Conservation (phyloP, 2,888 invertebrate genomes). For the Smittia sp. region DNA sequence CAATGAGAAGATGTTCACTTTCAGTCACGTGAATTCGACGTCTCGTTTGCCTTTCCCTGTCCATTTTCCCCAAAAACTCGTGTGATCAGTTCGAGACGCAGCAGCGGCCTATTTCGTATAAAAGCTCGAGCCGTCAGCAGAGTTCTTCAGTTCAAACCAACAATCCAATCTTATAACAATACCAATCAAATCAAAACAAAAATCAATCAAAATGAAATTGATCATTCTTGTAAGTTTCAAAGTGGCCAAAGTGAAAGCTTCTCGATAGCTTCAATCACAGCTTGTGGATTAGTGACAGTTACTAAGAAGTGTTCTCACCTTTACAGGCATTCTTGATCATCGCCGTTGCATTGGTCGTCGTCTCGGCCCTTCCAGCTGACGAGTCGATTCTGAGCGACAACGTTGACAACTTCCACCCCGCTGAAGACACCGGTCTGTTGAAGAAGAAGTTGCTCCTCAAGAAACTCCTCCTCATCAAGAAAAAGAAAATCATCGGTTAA, state of each 20-base stretch:
- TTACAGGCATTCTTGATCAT: conserved; percentile 27
- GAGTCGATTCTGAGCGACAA: conserved; percentile 28
- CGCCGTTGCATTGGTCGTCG: not conserved
- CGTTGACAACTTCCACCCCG: conserved; percentile 31
- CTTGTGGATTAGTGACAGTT: not conserved
- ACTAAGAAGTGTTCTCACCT: not conserved
- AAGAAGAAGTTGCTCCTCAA: conserved; percentile 24
- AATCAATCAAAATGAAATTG: conserved; percentile 27
- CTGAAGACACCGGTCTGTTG: not conserved
- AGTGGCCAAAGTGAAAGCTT: not conserved
- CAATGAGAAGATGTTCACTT: not conserved
- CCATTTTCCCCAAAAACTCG: not conserved
- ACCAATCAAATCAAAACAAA: not conserved
- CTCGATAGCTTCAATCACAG: not conserved
- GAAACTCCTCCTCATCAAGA: conserved; percentile 18
- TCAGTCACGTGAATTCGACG: not conserved
- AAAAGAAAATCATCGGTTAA: conserved; percentile 32
- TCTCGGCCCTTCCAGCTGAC: conserved; percentile 31
- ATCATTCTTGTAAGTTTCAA: conserved; percentile 28
- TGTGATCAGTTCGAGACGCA: not conserved
- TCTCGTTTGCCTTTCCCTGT: not conserved
- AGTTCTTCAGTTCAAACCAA: not conserved
- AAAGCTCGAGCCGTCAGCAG: not conserved
- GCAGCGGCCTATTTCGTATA: not conserved
- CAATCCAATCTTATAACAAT: not conserved